phyloP scores from a whole-genome alignment of 2,797 vertebrate genomes.

The Sebastes minor region DNA sequence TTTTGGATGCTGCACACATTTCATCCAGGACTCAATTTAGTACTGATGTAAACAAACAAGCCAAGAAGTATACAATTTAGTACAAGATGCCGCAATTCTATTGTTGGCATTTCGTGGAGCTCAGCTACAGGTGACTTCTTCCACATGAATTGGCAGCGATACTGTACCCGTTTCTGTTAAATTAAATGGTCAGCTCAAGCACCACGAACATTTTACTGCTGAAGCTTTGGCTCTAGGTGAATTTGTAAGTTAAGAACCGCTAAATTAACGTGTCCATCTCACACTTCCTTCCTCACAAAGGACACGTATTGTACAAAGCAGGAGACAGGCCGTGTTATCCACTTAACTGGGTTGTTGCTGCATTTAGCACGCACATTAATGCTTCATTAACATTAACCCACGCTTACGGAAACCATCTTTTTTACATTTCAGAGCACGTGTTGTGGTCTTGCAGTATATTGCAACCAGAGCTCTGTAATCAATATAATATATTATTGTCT shows the following conservation, averaged over 20 bases:
- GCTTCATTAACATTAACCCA: not conserved
- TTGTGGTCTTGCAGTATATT: not conserved
- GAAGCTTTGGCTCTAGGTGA: not conserved
- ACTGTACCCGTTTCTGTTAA: constrained; percentile 7
- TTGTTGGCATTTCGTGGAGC: not conserved
- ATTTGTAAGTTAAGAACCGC: not conserved
- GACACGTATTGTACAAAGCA: not conserved
- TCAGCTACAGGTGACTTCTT: not conserved
- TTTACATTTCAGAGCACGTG: not conserved
- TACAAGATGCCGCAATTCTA: not conserved
- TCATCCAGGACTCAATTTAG: not conserved
- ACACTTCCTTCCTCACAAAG: not conserved
- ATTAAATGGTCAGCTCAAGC: not conserved
- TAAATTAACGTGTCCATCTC: constrained; percentile 8
- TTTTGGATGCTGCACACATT: not conserved
- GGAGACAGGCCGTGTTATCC: not conserved
- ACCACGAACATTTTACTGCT: not conserved
- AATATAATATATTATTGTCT: not conserved
- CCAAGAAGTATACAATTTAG: not conserved
- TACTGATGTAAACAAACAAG: constrained; percentile 1
- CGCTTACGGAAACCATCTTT: not conserved
- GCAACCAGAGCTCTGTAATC: not conserved
- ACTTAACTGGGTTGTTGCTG: not conserved
- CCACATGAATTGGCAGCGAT: not conserved
- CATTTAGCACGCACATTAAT: not conserved